Percentiles rank a stretch among this genome's conserved stretches.
These are phyloP conservation scores for Tanytarsus gracilentus DNA, from an alignment of 2,888 invertebrate genomes.

Conservation along the genomic window DNA sequence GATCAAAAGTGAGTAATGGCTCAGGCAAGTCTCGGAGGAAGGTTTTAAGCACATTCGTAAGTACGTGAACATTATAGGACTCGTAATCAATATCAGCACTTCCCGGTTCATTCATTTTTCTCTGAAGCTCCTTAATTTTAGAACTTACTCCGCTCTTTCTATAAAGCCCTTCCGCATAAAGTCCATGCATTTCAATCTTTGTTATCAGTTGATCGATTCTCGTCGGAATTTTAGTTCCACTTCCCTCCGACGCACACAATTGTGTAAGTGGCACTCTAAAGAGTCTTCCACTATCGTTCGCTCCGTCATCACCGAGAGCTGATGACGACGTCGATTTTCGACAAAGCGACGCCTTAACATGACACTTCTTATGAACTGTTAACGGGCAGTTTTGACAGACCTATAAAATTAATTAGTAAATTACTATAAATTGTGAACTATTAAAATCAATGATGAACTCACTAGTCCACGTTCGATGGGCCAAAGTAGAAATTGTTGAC, in stretches of 20 bases:
- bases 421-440: slow-evolving; percentile 38
- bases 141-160: slow-evolving; percentile 83
- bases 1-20: slow-evolving; percentile 83
- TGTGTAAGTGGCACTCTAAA: slow-evolving; percentile 74
- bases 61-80: slow-evolving; percentile 77
- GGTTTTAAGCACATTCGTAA: slow-evolving; percentile 78
- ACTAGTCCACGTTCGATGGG: slow-evolving; percentile 83
- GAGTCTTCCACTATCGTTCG: slow-evolving; percentile 43
- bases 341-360: slow-evolving; percentile 63
- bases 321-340: slow-evolving; percentile 57
- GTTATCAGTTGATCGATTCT: slow-evolving; percentile 81
- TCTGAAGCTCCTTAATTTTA: slow-evolving; percentile 68
- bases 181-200: slow-evolving; percentile 82
- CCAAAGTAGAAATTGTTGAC: slow-evolving; percentile 91
- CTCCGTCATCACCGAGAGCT: slow-evolving; percentile 32
- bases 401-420: slow-evolving; percentile 30
- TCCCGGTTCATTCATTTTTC: slow-evolving; percentile 64
- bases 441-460: slow-evolving; percentile 29
- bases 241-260: slow-evolving; percentile 63
- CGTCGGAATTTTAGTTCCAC: slow-evolving; percentile 57
- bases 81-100: slow-evolving; percentile 63
- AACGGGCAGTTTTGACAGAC: slow-evolving; percentile 72
- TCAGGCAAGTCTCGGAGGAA: slow-evolving; percentile 91
- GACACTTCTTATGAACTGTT: slow-evolving; percentile 92
- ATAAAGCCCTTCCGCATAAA: slow-evolving; percentile 89